A percentile compares a stretch with the other conserved stretches of the same genome.
phyloP scores from a whole-genome alignment of 2,888 invertebrate species.

The Drosophila monieri region DNA sequence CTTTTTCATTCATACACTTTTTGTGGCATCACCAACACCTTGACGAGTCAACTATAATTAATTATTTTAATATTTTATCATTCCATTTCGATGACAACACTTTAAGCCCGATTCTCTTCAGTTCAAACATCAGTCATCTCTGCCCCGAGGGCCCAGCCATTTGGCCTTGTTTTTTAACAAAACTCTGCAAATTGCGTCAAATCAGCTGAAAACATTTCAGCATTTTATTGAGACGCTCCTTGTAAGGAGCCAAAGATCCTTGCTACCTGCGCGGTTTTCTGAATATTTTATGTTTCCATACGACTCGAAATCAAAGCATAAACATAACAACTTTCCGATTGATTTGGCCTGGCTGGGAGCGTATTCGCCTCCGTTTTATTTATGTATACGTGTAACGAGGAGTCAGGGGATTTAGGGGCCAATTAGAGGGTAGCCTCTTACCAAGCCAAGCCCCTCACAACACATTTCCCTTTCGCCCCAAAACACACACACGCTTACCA shows the following conservation, averaged over 20 bases:
- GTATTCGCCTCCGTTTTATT: slow-evolving; percentile 25
- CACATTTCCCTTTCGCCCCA: slow-evolving; percentile 13
- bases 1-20: not conserved
- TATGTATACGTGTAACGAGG: slow-evolving; percentile 12
- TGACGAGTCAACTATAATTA: slow-evolving; percentile 2
- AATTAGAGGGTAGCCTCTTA: slow-evolving; percentile 17
- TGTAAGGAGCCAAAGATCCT: slow-evolving; percentile 18
- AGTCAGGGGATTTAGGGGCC: slow-evolving; percentile 20
- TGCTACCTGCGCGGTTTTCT: slow-evolving; percentile 4
- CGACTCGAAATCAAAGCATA: slow-evolving; percentile 53
- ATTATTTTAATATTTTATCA: slow-evolving; percentile 4
- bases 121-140: not conserved
- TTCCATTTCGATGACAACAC: not conserved
- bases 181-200: slow-evolving; percentile 31
- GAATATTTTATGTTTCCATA: slow-evolving; percentile 29
- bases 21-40: slow-evolving; percentile 16
- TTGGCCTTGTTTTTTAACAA: slow-evolving; percentile 22
- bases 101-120: not conserved
- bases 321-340: slow-evolving; percentile 61
- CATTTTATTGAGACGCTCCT: slow-evolving; percentile 21
- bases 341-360: slow-evolving; percentile 54
- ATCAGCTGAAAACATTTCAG: slow-evolving; percentile 38
- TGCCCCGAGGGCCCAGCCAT: slow-evolving; percentile 14
- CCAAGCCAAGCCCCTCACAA: not conserved
- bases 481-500: not conserved